Conservation (phyloP, 2,888 invertebrate genomes). For the Machimus rusticus region DNA sequence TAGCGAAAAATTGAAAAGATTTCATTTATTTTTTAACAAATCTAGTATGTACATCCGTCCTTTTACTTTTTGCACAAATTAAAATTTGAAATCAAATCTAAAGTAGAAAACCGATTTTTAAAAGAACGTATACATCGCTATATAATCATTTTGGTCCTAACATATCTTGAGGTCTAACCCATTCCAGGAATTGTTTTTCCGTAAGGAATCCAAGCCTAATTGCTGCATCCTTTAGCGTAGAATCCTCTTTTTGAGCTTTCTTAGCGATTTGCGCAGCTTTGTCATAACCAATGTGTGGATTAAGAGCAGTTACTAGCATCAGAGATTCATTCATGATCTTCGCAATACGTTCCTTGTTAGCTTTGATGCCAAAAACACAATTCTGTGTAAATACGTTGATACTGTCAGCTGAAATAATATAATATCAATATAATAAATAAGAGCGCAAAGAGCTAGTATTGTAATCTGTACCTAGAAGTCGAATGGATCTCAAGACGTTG, state of each 20-base stretch:
- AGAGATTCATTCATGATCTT: constrained; percentile 91
- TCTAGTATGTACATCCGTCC: too few relatives aligned
- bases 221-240: constrained; percentile 87
- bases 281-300: constrained; percentile 98
- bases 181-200: constrained; percentile 84
- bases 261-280: constrained; percentile 97
- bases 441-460: not conserved
- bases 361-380: constrained; percentile 83
- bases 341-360: constrained; percentile 78
- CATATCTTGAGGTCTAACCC: constrained; percentile 93
- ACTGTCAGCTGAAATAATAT: constrained; percentile 70
- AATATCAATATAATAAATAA: not conserved
- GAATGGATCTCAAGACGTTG: constrained; percentile 87
- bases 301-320: constrained; percentile 97
- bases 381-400: constrained; percentile 84
- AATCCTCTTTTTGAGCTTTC: constrained; percentile 90
- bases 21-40: too few relatives aligned
- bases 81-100: too few relatives aligned
- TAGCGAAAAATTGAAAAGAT: too few relatives aligned
- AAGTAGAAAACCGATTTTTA: not conserved
- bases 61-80: too few relatives aligned
- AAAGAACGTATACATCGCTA: too few relatives aligned
- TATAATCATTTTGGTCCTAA: constrained; percentile 76
- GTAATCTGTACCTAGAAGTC: constrained; percentile 72
- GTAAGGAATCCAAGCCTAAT: constrained; percentile 83